Conservation (phyloP, 2,113 vertebrate species). For the Piprites chloris region DNA sequence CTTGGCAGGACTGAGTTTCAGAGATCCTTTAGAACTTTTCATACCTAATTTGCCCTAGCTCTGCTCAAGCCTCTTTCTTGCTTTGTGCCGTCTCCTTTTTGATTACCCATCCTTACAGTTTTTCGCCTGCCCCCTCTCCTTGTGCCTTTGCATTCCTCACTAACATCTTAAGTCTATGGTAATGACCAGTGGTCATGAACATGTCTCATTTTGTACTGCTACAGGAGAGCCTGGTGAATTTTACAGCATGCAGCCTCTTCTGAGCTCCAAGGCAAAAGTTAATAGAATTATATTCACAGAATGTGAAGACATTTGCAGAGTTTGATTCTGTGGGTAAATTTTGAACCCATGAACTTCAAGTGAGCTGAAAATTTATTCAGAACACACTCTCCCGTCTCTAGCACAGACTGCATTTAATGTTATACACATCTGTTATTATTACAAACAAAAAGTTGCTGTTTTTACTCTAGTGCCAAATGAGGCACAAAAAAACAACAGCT, state of each 20-base stretch:
- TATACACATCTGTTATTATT: conserved; percentile 80
- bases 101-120: not conserved
- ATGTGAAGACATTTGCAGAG: conserved; percentile 45
- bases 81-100: not conserved
- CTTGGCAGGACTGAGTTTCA: not conserved
- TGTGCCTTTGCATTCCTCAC: not conserved
- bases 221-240: not conserved
- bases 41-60: not conserved
- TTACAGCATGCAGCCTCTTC: not conserved
- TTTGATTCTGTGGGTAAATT: conserved; percentile 40
- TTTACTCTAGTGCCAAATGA: conserved; percentile 72
- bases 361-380: conserved; percentile 66
- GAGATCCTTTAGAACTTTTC: not conserved
- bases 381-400: conserved; percentile 48
- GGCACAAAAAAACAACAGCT: conserved; percentile 77
- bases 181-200: not conserved
- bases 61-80: not conserved
- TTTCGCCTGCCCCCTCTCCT: not conserved
- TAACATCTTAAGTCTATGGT: not conserved
- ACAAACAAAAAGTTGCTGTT: conserved; percentile 76
- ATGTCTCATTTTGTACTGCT: not conserved
- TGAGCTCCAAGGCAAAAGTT: not conserved
- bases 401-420: conserved; percentile 70
- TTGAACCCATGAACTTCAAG: conserved; percentile 63
- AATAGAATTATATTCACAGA: not conserved